Conservation (phyloP, 2,113 vertebrate species). For the Coracopsis vasa region DNA sequence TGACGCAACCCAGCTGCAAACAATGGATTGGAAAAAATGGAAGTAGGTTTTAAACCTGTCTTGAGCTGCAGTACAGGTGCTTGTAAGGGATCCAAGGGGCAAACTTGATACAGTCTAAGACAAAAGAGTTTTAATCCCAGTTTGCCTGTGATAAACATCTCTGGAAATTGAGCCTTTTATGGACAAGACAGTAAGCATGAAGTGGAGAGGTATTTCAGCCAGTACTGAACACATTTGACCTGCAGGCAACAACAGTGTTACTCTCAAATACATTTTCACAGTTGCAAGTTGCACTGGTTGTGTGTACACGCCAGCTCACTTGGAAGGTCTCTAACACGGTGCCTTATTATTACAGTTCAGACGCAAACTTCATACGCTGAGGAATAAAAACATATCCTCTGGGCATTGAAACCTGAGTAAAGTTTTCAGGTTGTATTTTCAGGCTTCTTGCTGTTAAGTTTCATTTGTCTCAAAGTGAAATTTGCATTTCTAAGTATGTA, state of each 20-base stretch:
- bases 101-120: neutral
- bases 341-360: neutral
- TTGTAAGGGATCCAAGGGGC: neutral
- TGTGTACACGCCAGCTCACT: neutral
- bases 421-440: neutral
- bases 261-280: neutral
- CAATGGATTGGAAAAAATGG: neutral
- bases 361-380: neutral
- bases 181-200: fast-evolving
- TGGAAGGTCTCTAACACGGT: neutral
- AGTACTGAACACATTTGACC: neutral
- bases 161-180: neutral
- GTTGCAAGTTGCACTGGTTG: neutral
- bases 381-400: neutral
- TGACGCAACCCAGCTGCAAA: neutral
- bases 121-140: neutral
- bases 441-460: neutral
- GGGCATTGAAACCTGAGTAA: neutral
- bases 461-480: neutral
- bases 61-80: neutral
- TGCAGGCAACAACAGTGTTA: neutral
- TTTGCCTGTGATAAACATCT: neutral
- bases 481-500: neutral
- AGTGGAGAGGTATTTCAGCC: neutral
- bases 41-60: neutral